Percentiles rank a stretch among this genome's conserved stretches.
These are phyloP conservation scores for Lagopus muta DNA, from an alignment of 2,113 vertebrate species.

Conservation along the genomic window DNA sequence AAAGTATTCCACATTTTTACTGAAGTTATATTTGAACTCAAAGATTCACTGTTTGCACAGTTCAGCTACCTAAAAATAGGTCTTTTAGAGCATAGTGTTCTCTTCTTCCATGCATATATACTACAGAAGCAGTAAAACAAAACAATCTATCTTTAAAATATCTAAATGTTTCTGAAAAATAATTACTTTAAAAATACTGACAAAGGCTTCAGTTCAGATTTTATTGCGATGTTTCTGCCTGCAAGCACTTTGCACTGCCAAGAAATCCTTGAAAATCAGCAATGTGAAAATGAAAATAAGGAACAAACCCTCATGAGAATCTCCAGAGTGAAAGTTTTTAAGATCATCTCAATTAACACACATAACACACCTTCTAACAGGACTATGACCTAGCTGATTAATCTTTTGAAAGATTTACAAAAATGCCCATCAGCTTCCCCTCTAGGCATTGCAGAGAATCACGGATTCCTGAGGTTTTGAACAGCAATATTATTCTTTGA, in stretches of 20 bases:
- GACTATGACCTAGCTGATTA: neutral
- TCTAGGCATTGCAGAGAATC: neutral
- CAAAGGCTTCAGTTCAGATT: neutral
- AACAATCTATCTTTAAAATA: neutral
- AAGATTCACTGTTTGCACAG: neutral
- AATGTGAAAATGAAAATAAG: neutral
- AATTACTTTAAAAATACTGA: neutral
- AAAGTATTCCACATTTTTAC: neutral
- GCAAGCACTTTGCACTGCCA: neutral
- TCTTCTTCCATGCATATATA: neutral
- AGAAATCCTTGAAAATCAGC: neutral
- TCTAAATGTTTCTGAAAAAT: neutral
- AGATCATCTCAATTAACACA: neutral
- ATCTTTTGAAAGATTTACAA: neutral
- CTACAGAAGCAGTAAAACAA: neutral
- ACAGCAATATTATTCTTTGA: neutral
- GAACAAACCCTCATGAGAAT: neutral
- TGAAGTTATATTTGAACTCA: neutral
- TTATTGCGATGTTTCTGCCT: neutral
- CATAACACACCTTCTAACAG: neutral
- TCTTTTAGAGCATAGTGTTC: neutral
- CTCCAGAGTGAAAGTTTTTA: neutral
- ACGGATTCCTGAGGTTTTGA: neutral
- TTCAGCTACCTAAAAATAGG: neutral
- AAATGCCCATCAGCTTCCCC: neutral